Evolutionary conservation across 2,797 vertebrate genomes (phyloP).

Genomic region (Melanitta fusca): DNA sequence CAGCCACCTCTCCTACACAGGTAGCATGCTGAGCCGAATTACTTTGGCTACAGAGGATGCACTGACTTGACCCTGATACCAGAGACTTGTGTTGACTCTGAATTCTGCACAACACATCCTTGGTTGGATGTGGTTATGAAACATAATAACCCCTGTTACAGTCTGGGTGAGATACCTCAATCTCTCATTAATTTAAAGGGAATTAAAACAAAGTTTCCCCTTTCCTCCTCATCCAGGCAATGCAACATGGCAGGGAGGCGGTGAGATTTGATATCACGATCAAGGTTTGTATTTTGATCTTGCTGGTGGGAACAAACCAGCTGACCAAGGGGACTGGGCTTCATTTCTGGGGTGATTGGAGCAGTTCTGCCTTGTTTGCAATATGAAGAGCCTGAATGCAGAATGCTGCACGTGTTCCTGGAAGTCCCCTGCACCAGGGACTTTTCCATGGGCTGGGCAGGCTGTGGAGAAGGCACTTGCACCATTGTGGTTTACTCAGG

Average conservation of each 20-base stretch:
- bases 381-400: neutral
- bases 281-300: neutral
- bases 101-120: neutral
- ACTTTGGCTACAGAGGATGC: neutral
- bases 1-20: neutral
- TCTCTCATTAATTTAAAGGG: neutral
- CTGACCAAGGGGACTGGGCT: neutral
- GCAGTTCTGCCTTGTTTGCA: neutral
- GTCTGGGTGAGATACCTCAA: neutral
- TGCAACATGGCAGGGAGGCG: neutral
- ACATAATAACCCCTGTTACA: conserved; percentile 6
- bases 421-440: neutral
- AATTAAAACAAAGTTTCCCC: neutral
- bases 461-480: neutral
- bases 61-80: neutral
- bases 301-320: neutral
- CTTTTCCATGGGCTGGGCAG: neutral
- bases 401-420: fast-evolving
- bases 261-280: neutral
- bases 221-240: neutral
- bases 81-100: conserved; percentile 27
- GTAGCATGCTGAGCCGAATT: neutral
- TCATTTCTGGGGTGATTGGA: fast-evolving
- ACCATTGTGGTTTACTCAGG: neutral
- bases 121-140: conserved; percentile 34